Base-by-base conservation (phyloP, 2,888 invertebrate genomes). In the Mesorhabditis belari region DNA sequence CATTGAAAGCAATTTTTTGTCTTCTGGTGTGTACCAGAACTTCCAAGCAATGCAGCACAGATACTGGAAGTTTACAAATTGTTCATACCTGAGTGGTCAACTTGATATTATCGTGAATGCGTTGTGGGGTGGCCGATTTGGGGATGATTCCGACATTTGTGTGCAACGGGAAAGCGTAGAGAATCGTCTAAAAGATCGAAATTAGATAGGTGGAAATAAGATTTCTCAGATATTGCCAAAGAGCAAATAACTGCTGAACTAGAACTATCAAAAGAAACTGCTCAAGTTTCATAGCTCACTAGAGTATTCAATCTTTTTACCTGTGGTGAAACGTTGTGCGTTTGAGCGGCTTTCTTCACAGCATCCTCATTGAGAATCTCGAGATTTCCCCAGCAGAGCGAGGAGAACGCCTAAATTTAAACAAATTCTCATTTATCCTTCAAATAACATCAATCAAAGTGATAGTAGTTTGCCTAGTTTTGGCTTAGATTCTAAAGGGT, bases 301-400 rank as follows among this genome's bases (percentile, higher is more conserved):
- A 6, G 9, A 6, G 9, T 17, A n/a, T 19, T 50, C 17, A n/a
- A 9, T 19, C 51, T 19, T 12, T 35, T 51, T 3, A 62, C 62
- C 66, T 71, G 67, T 4, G 68, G 60, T 12, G 66, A 54, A 12
- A 63, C 64, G 1, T 84, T 80, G 19, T 87, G 80, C 66, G 85
- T 84, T 17, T 81, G 74, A 0, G 89, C 87, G 60, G 89, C 85
- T 53, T 82, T 77, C 29, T 80, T 79, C 2, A 90, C 86, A 0
- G 81, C 79, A 0, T 86, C 82, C 76, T 89, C 86, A n/a, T 83
- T 79, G 2, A 88, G 75, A 35, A 90, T 82, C 6, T 72, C 70
- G 29, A 70, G 58, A 49, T 73, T 65, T 26, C 63, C 70, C 70
- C 75, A 73, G 9, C 82, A 83, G 4, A 83, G 75, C n/a, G 83